Percentiles rank a stretch among this genome's conserved stretches.
These are phyloP conservation scores for Myoxocephalus aenaeus DNA, from an alignment of 2,797 vertebrate species.

Conservation along the genomic window DNA sequence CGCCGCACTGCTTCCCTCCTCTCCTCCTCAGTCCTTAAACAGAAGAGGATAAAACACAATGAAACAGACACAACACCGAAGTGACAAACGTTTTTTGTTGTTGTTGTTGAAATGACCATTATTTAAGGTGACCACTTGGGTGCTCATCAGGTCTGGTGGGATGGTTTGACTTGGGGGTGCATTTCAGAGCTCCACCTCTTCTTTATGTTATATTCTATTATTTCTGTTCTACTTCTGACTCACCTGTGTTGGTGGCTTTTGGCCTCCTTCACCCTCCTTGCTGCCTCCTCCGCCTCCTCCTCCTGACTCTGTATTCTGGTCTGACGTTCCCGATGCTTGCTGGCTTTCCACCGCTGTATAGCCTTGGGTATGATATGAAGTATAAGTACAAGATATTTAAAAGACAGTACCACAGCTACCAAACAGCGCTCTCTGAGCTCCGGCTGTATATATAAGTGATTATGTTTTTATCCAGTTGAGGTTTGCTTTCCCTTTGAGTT, in stretches of 20 bases:
- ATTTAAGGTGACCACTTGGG: background rate
- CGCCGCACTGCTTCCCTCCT: conserved; percentile 77
- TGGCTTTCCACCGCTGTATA: conserved; percentile 90
- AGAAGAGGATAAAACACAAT: background rate
- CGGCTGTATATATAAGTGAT: no score
- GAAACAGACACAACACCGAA: background rate
- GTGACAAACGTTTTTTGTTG: background rate
- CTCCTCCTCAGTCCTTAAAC: conserved; percentile 78
- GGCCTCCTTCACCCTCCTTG: conserved; percentile 60
- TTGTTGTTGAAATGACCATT: background rate
- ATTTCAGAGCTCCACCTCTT: background rate
- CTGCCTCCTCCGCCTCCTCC: conserved; percentile 73
- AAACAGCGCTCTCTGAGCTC: background rate
- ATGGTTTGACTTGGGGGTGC: background rate
- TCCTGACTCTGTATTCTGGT: conserved; percentile 80
- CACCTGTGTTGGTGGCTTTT: conserved; percentile 78
- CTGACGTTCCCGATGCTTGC: conserved; percentile 81
- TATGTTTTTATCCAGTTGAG: no score
- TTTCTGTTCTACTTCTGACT: conserved; percentile 20
- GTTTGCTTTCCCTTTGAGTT: background rate
- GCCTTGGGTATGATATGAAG: conserved; percentile 81
- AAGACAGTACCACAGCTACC: background rate
- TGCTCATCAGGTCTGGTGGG: background rate
- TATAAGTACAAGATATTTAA: conserved; percentile 9
- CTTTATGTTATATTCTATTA: conserved; percentile 8